Evolutionary conservation across 2,888 invertebrate species (phyloP).

Genomic region (Blastobasis adustella): DNA sequence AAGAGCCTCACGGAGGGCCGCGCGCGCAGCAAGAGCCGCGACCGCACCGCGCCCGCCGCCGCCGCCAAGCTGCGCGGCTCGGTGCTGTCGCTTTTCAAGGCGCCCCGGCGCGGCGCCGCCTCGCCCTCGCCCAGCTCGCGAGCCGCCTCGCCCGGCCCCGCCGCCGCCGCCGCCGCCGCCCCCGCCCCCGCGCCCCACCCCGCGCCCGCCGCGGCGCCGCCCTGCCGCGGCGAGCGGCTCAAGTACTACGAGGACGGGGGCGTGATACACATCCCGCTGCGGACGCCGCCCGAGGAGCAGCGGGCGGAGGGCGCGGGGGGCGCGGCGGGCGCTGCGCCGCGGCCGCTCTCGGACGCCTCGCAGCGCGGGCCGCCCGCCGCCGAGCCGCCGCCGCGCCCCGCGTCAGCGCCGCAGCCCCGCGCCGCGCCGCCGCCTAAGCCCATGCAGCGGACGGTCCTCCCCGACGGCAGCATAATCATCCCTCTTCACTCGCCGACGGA

Average conservation of each 20-base stretch:
- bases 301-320: conserved; percentile 8
- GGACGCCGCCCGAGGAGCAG: conserved; percentile 82
- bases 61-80: conserved; percentile 76
- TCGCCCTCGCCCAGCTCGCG: conserved; percentile 53
- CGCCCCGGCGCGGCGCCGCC: conserved; percentile 54
- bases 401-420: conserved; percentile 32
- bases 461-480: conserved; percentile 76
- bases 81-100: conserved; percentile 80
- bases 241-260: conserved; percentile 80
- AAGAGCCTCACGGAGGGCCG: conserved; percentile 63
- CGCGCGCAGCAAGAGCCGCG: conserved; percentile 80
- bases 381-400: conserved; percentile 23
- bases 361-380: conserved; percentile 4
- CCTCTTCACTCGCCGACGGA: conserved; percentile 41
- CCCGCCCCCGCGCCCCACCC: conserved; percentile 30
- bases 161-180: conserved; percentile 43
- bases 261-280: conserved; percentile 82
- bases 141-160: conserved; percentile 38
- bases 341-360: conserved; percentile 5
- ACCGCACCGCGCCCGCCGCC: conserved; percentile 71
- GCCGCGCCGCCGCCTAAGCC: conserved; percentile 34
- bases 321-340: conserved; percentile 18
- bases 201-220: conserved; percentile 37
- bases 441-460: conserved; percentile 50
- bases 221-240: conserved; percentile 36